Conservation (phyloP, 2,113 vertebrate genomes). For the Pseudorectes ferrugineus region DNA sequence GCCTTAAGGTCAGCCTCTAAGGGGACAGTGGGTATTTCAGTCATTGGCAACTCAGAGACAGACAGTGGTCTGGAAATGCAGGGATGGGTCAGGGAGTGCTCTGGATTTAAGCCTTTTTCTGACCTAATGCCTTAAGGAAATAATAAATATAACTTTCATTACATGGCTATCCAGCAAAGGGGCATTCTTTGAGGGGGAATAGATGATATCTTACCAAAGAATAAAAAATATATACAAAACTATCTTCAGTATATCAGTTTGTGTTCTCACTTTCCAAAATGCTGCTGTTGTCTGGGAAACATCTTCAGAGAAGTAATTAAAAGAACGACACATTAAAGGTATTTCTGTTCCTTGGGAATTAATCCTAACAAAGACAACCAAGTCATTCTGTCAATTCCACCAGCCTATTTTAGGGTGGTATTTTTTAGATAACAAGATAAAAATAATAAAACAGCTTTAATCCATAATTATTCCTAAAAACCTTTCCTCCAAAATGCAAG, state of each 20-base stretch:
- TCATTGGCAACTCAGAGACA: not conserved
- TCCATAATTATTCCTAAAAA: not conserved
- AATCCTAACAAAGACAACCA: not conserved
- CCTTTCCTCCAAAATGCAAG: not conserved
- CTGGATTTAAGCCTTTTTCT: not conserved
- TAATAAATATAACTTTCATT: not conserved
- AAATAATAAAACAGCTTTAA: not conserved
- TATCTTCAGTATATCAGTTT: not conserved
- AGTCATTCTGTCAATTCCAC: not conserved
- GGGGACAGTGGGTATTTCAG: accelerated
- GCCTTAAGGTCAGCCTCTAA: not conserved
- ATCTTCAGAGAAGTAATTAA: not conserved
- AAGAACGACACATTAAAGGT: not conserved
- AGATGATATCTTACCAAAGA: not conserved
- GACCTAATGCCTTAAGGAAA: not conserved
- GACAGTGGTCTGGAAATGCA: not conserved
- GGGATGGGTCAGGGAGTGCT: not conserved
- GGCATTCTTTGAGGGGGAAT: not conserved
- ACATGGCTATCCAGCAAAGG: not conserved
- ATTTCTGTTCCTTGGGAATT: not conserved
- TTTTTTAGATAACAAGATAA: not conserved
- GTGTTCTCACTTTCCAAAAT: not conserved
- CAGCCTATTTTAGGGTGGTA: not conserved
- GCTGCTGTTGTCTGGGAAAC: not conserved
- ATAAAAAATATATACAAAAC: not conserved